Evolutionary conservation across 2,113 vertebrate species (phyloP).

Genomic region (Chionis minor): DNA sequence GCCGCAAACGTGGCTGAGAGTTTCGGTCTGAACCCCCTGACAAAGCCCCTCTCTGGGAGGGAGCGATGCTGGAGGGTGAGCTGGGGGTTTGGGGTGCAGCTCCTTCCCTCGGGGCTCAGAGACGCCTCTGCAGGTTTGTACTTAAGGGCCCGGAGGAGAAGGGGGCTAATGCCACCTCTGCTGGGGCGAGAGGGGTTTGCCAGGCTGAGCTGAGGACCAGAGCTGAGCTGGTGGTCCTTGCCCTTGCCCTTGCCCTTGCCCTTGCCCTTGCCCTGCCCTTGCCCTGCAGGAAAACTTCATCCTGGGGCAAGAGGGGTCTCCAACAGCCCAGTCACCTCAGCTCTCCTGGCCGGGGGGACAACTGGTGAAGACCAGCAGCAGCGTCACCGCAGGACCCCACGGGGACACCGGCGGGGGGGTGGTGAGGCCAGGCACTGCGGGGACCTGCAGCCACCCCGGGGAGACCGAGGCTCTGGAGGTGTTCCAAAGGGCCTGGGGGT

Average conservation of each 20-base stretch:
- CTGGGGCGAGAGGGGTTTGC: background rate
- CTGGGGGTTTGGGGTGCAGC: background rate
- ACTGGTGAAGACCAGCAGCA: background rate
- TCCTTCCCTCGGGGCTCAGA: background rate
- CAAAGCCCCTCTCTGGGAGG: background rate
- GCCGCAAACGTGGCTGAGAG: background rate
- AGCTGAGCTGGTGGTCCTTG: background rate
- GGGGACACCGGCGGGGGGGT: rapidly evolving
- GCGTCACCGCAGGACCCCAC: rapidly evolving
- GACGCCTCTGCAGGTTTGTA: background rate
- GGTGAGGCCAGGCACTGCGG: rapidly evolving
- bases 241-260: background rate
- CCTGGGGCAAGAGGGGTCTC: background rate
- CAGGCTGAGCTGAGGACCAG: background rate
- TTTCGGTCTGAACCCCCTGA: background rate
- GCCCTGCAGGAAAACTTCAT: background rate
- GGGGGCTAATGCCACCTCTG: background rate
- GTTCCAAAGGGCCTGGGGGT: background rate
- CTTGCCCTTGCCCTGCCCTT: background rate
- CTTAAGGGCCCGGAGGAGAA: background rate
- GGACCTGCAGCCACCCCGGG: background rate
- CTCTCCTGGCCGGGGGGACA: background rate
- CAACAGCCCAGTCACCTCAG: background rate
- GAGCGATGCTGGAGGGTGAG: background rate
- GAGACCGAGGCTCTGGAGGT: rapidly evolving